Conservation (phyloP, 2,797 vertebrate genomes). For the Eleutherodactylus coqui region DNA sequence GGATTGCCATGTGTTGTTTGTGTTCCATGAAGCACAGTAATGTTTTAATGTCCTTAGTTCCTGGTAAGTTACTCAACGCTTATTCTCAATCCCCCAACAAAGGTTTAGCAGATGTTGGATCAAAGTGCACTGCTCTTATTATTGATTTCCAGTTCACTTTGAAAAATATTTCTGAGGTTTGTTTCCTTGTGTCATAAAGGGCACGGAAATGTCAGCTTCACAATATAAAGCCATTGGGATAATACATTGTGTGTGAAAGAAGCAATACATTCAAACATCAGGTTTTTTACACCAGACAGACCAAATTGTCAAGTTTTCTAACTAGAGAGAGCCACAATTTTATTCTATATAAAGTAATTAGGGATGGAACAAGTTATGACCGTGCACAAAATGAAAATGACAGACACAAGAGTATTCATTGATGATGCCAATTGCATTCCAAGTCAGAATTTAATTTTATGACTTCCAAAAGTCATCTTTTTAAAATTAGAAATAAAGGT, state of each 20-base stretch:
- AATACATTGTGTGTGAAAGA: constrained; percentile 13
- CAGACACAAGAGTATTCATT: no score
- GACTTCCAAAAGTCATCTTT: neutral
- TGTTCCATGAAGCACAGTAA: constrained; percentile 23
- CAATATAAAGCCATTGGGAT: constrained; percentile 30
- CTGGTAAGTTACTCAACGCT: constrained; percentile 21
- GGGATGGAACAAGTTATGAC: no score
- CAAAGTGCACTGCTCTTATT: constrained; percentile 36
- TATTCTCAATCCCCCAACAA: constrained; percentile 39
- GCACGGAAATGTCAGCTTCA: constrained; percentile 56
- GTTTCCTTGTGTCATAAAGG: constrained; percentile 47
- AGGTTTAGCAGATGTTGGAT: constrained; percentile 47
- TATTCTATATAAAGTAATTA: no score
- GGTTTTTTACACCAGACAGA: no score
- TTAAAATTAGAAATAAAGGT: no score
- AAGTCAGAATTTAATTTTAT: neutral
- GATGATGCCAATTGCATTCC: neutral
- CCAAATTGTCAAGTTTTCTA: neutral
- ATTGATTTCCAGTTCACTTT: constrained; percentile 50
- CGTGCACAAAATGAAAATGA: no score
- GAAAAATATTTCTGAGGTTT: constrained; percentile 43
- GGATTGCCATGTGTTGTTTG: constrained; percentile 9
- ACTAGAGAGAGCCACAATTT: neutral
- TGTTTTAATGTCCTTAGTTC: constrained; percentile 6
- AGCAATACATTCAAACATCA: neutral